Evolutionary conservation across 2,797 vertebrate genomes (phyloP).

Genomic region (Dicrostonyx torquatus): DNA sequence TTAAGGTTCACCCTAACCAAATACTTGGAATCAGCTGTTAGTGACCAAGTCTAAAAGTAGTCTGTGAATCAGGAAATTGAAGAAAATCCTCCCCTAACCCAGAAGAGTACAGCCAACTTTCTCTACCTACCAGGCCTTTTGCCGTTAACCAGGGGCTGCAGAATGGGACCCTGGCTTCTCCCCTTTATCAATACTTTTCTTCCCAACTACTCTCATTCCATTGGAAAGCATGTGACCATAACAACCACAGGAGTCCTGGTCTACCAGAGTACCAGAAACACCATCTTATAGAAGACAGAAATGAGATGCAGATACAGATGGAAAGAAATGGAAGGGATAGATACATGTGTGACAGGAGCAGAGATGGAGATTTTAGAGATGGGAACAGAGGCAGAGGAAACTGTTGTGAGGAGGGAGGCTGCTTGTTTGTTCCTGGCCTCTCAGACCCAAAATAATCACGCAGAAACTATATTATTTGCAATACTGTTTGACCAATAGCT

Average conservation of each 20-base stretch:
- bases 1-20: background rate
- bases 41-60: background rate
- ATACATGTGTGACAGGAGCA: background rate
- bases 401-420: too few relatives aligned
- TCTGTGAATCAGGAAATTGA: background rate
- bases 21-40: background rate
- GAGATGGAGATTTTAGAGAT: background rate
- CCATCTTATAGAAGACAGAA: background rate
- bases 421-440: accelerated
- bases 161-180: background rate
- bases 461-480: too few relatives aligned
- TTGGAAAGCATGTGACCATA: background rate
- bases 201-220: too few relatives aligned
- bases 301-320: background rate
- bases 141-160: background rate
- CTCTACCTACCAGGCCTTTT: background rate
- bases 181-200: background rate
- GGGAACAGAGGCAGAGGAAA: background rate
- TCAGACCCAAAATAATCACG: too few relatives aligned
- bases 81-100: background rate
- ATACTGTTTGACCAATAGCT: too few relatives aligned
- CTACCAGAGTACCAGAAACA: background rate
- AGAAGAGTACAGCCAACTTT: background rate
- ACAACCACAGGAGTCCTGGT: background rate
- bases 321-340: background rate